A percentile compares a stretch with the other conserved stretches of the same genome.
phyloP scores from a whole-genome alignment of 2,113 vertebrate genomes.

The Rhadina sibilatrix region DNA sequence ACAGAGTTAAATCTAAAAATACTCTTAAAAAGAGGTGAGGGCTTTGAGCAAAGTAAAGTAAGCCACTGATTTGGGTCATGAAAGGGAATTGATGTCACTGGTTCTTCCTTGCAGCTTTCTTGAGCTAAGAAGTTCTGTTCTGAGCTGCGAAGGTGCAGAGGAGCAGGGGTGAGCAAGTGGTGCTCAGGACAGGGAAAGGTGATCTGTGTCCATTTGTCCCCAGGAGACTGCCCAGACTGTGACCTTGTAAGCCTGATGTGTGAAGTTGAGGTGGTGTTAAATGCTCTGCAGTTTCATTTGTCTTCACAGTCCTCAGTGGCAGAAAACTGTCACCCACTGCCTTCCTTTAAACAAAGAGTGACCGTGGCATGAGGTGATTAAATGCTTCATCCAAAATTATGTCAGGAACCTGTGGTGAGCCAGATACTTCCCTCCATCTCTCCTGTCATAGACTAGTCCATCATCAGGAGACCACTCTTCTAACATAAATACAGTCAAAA shows the following conservation, averaged over 20 bases:
- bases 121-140: not conserved
- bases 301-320: not conserved
- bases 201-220: not conserved
- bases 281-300: not conserved
- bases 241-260: not conserved
- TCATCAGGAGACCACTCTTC: not conserved
- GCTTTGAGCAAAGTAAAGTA: conserved; percentile 59
- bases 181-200: not conserved
- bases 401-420: conserved; percentile 9
- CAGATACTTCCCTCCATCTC: not conserved
- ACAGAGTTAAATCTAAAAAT: conserved; percentile 62
- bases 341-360: not conserved
- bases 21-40: conserved; percentile 50
- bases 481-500: not conserved
- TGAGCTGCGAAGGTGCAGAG: not conserved
- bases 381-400: not conserved
- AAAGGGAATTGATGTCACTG: conserved; percentile 50
- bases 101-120: conserved; percentile 9
- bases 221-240: not conserved
- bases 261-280: not conserved
- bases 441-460: not conserved
- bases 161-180: not conserved
- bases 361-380: not conserved
- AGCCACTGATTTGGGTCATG: conserved; percentile 63
- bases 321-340: not conserved